These are phyloP conservation scores for Cichladusa arquata DNA, from an alignment of 2,113 vertebrate species.

Conservation along the genomic window DNA sequence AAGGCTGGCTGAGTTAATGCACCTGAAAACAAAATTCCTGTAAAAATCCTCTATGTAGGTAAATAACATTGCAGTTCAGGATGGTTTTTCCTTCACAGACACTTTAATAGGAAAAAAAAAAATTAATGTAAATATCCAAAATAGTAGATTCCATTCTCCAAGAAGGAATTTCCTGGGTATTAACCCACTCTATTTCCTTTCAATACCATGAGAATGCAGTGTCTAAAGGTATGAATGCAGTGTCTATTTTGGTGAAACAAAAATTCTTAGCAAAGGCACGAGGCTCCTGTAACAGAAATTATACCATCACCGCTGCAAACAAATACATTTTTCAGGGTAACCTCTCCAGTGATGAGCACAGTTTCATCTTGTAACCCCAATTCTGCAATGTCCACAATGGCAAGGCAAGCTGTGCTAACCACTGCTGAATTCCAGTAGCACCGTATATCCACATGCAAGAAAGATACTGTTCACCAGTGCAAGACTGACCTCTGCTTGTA, in stretches of 20 bases:
- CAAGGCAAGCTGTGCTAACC: neutral
- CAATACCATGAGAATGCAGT: conserved; percentile 44
- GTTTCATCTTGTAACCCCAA: neutral
- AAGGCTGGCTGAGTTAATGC: conserved; percentile 1
- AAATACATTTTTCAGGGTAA: neutral
- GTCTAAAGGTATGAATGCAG: conserved; percentile 13
- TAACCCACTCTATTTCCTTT: conserved; percentile 28
- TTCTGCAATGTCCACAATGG: neutral
- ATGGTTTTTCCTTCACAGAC: neutral
- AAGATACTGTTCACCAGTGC: conserved; percentile 36
- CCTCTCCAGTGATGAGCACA: neutral
- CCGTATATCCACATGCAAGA: neutral
- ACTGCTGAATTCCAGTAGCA: neutral
- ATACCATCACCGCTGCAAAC: neutral
- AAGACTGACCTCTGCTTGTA: conserved; percentile 65
- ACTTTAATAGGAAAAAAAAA: neutral
- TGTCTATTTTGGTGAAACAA: neutral
- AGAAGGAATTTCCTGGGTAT: conserved; percentile 56
- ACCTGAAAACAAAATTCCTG: conserved; percentile 38
- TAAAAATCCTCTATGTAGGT: conserved; percentile 8
- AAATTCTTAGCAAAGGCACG: neutral
- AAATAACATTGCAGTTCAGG: neutral
- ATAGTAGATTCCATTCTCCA: conserved; percentile 48
- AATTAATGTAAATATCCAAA: conserved; percentile 16
- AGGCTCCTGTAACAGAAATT: neutral